A percentile compares a stretch with the other conserved stretches of the same genome.
These are phyloP conservation scores for Camponotus vicinus DNA, from an alignment of 1,140 invertebrate species.

Conservation along the genomic window DNA sequence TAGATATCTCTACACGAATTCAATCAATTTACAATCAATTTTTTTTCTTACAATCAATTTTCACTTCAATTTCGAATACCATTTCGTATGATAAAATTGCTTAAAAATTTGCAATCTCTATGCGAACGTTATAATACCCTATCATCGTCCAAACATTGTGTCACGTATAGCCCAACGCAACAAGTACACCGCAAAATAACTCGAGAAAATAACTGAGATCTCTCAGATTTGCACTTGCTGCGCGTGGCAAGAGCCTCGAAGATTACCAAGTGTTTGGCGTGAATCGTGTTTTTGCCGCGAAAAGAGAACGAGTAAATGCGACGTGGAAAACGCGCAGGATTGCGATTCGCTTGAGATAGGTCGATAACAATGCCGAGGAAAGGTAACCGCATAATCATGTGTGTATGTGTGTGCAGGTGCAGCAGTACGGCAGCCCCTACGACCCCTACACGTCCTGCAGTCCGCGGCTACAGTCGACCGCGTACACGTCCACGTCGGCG, in stretches of 20 bases:
- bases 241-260: constrained; percentile 1
- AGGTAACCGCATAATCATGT: neutral
- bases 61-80: neutral
- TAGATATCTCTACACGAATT: neutral
- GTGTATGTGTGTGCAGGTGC: constrained; percentile 73
- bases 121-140: neutral
- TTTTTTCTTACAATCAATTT: neutral
- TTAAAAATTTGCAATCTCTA: constrained; percentile 1
- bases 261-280: constrained; percentile 21
- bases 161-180: constrained; percentile 31
- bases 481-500: constrained; percentile 85
- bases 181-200: neutral
- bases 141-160: constrained; percentile 14
- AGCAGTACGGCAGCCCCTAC: constrained; percentile 84
- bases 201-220: constrained; percentile 21
- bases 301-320: constrained; percentile 19
- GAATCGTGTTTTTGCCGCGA: neutral
- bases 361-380: neutral
- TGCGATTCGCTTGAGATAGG: neutral
- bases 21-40: neutral
- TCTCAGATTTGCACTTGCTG: constrained; percentile 7
- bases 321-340: neutral
- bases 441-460: constrained; percentile 86
- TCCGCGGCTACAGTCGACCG: constrained; percentile 86
- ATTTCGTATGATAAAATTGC: neutral